Base-by-base conservation (phyloP, 1,140 invertebrate species). In the Drosophila paulistorum region DNA sequence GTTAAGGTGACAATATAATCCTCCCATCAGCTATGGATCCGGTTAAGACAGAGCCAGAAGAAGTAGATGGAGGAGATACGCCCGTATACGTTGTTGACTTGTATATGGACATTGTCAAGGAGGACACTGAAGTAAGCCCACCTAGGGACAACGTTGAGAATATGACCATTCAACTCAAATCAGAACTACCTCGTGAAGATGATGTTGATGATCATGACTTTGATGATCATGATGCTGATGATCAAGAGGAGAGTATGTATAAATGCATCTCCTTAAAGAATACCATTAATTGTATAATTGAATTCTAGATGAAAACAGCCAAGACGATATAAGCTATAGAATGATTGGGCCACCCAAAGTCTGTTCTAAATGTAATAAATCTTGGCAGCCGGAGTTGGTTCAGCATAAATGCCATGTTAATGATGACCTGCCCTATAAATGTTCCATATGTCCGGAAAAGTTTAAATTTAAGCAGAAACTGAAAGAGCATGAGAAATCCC, bases 341-440 rank as follows among this genome's bases (percentile, higher is more conserved):
- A 17, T 59, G 57, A 37, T 37, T 14, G 57, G 57, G 17, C 57
- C 57, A 39, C 57, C 57, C 33, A 59, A 59, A 20, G n/a, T 59
- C 14, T 59, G 57, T 7, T 59, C 57, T 1, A 59, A 59, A 9
- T 59, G 57, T 39, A 37, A 37, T 11, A 3, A 39, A 14, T 14
- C 57, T 6, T 59, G 57, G 57, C 57, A 59, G 6, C 57, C 57
- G 9, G 57, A 59, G 6, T 1, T 59, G 14, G 33, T 35, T 4
- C 57, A 9, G 9, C 57, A 59, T 59, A 20, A 10, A n/a, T 59
- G 57, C 13, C 6, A 13, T n/a, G 17, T 20, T 5, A 37, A 14
- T 14, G 35, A 59, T 39, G 57, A 35, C 33, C 33, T 37, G 3
- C n/a, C 17, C 17, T 37, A 39, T 14, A n/a, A 39, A 14, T 59